A percentile compares a stretch with the other conserved stretches of the same genome.
phyloP scores from a whole-genome alignment of 2,888 invertebrate genomes.

The Dorcus parallelipipedus region DNA sequence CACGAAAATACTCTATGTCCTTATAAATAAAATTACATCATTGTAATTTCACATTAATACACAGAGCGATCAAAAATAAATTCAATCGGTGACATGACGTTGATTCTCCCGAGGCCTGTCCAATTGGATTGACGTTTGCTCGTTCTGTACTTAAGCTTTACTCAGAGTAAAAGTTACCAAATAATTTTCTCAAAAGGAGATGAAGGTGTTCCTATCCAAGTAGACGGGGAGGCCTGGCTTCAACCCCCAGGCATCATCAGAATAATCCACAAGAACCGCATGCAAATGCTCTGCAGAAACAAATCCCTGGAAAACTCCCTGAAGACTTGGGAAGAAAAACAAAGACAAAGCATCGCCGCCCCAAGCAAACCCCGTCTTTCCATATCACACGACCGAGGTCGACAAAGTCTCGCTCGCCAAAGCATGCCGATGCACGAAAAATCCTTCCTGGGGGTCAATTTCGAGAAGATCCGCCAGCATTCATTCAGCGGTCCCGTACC shows the following conservation, averaged over 20 bases:
- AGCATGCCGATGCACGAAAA: constrained; percentile 47
- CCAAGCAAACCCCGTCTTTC: constrained; percentile 49
- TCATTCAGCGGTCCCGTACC: constrained; percentile 47
- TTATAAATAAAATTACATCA: too few relatives aligned
- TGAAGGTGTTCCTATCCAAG: constrained; percentile 91
- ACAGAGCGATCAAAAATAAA: too few relatives aligned
- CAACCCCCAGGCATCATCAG: constrained; percentile 95
- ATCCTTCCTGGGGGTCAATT: constrained; percentile 45
- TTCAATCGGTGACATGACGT: too few relatives aligned
- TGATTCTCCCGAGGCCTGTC: too few relatives aligned
- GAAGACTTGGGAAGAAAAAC: constrained; percentile 83
- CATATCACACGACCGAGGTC: constrained; percentile 44
- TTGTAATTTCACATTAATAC: too few relatives aligned
- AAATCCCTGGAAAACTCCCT: constrained; percentile 86
- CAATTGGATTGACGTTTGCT: too few relatives aligned
- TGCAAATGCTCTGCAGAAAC: constrained; percentile 93
- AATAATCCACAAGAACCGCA: constrained; percentile 94
- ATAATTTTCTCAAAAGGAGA: constrained; percentile 53
- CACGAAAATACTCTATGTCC: too few relatives aligned
- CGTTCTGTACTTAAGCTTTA: too few relatives aligned
- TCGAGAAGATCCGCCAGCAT: constrained; percentile 47
- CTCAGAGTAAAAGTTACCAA: neutral
- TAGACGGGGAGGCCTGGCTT: constrained; percentile 97
- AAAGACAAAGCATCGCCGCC: constrained; percentile 58
- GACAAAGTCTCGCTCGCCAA: constrained; percentile 44